Base-by-base conservation (phyloP, 2,113 vertebrate genomes). In the Callionymus lyra region DNA sequence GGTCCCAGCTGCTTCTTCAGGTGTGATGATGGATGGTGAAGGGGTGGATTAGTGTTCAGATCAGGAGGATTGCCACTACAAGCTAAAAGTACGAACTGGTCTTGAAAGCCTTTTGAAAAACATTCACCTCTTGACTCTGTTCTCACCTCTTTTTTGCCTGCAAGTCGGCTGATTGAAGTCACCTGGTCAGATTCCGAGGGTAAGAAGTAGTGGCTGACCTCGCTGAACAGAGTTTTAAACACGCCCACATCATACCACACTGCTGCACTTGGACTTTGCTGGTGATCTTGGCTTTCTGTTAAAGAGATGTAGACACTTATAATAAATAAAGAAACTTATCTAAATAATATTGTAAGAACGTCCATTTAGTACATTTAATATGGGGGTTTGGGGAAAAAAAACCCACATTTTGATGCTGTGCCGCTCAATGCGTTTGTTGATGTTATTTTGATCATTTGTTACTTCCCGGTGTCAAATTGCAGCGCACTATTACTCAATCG, bases 221-320 rank as follows among this genome's bases (percentile, higher is more conserved):
- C 84, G 33, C 87, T 89, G 31, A 78, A 94, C 19, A 85, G 92
- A 36, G 83, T 86, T 82, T 88, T 94, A 73, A 95, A 94, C 70
- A 95, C 90, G 1, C 95, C 91, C 6, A 94, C 92, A 36, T 99
- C 93, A 12, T 85, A 94, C 95, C 95, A 99, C 31, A 70, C 74
- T 0, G 54, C 19, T 4, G 48, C 53, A 1, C 49, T 63, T 10
- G 50, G 32, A 11, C 17, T 66, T 45, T 62, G 57, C 31, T 21
- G 36, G 19, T 34, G 36, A 2, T 53, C 33, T 4, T 4, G 10
- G 3, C 12, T n/a, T 12, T 11, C 33, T 34, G 12, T 12, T 11
- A 11, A 11, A 34, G 10, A 8, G 33, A 35, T 13, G 2, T 12
- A 35, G 34, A 12, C 34, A n/a, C 34, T n/a, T n/a, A n/a, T n/a